Evolutionary conservation across 2,113 vertebrate species (phyloP), one percentile per base, ranked within the genome.

Genomic region (Hippocampus zosterae): DNA sequence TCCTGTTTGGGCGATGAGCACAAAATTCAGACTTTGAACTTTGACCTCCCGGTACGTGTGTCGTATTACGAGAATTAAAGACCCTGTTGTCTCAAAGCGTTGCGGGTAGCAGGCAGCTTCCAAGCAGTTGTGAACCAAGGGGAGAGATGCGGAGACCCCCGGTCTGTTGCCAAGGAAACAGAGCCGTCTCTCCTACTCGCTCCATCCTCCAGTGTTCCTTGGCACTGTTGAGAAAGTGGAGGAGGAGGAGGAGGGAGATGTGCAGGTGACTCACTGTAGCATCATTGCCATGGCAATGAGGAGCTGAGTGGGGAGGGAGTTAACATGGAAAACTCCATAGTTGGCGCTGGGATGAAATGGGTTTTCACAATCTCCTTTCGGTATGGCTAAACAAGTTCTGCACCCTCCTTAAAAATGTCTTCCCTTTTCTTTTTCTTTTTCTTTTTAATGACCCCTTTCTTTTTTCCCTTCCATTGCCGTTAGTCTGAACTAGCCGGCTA

Each of bases 141-240:
- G 87, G 52, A n/a, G 21, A 80, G 85, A 71, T 79, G 68, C 65
- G 76, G 84, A 87, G 87, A 89, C 84, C 88, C 89, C 85, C 69
- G 81, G 82, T 86, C 90, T 87, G 90, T 91, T 91, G 88, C 90
- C 90, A 89, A 78, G 90, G 90, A 87, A 91, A 91, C 90, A 73
- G 88, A 83, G 83, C 78, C 68, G 72, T 82, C 75, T 81, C 85
- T 85, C 74, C 60, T 63, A 65, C 63, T 67, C 61, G 76, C 69
- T 68, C 12, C 72, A 66, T 72, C 0, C 71, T 81, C 78, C 77
- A 76, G 50, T 86, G 85, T 88, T 90, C 69, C 82, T 80, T 69
- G 77, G 76, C 56, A 0, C 70, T 77, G 80, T 76, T 80, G 81
- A 85, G 84, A 85, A 85, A 88, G 84, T 87, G 84, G 79, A 82